phyloP scores from a whole-genome alignment of 1,140 invertebrate genomes.

The Pachypeltis micranthus region DNA sequence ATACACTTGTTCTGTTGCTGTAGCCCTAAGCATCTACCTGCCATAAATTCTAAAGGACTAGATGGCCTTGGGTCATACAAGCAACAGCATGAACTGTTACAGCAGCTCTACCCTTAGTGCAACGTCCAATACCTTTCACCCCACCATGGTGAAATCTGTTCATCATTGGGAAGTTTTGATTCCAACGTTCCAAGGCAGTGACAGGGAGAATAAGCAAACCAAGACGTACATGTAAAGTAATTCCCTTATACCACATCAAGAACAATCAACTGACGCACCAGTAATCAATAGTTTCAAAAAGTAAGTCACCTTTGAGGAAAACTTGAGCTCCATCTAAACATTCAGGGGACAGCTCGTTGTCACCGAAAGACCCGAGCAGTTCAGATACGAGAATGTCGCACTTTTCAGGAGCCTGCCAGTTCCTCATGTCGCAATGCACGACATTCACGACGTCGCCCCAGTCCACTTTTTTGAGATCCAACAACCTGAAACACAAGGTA shows the following conservation, averaged over 20 bases:
- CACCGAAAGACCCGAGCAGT: constrained; percentile 91
- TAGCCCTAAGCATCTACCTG: too few relatives aligned
- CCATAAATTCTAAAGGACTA: too few relatives aligned
- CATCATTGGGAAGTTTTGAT: too few relatives aligned
- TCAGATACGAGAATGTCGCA: constrained; percentile 96
- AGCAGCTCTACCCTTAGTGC: too few relatives aligned
- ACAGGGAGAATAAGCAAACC: not conserved
- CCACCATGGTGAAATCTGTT: too few relatives aligned
- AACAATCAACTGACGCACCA: not conserved
- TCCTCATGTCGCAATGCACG: constrained; percentile 83
- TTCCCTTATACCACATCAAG: too few relatives aligned
- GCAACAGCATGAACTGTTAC: too few relatives aligned
- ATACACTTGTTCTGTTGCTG: too few relatives aligned
- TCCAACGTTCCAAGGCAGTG: too few relatives aligned
- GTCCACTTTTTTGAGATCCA: constrained; percentile 62
- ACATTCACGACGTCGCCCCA: constrained; percentile 68
- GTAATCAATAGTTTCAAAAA: not conserved
- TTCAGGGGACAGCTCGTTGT: constrained; percentile 97
- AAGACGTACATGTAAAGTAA: too few relatives aligned
- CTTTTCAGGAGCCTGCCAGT: constrained; percentile 62
- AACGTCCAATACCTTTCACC: too few relatives aligned
- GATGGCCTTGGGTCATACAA: too few relatives aligned
- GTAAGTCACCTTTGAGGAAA: constrained; percentile 58
- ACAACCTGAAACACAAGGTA: constrained; percentile 47
- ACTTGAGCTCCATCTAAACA: constrained; percentile 90